phyloP scores from a whole-genome alignment of 1,140 invertebrate genomes.

The Helicoverpa armigera region DNA sequence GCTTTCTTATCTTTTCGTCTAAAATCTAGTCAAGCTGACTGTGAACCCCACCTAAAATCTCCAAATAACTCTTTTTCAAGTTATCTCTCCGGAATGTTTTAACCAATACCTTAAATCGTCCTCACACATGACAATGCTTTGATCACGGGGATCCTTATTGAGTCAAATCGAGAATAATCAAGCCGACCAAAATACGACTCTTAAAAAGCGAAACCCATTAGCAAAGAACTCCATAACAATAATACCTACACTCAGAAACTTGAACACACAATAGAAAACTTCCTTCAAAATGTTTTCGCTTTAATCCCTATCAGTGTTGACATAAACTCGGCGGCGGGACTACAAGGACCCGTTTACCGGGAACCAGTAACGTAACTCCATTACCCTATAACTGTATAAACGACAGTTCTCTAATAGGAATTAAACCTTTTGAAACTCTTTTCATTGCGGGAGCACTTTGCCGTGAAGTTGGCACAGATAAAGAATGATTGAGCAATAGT shows the following conservation, averaged over 20 bases:
- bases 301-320: conserved; percentile 40
- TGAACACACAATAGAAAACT: conserved; percentile 25
- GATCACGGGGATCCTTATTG: too few species aligned
- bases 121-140: too few species aligned
- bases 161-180: too few species aligned
- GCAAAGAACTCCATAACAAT: background rate
- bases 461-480: conserved; percentile 17
- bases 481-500: conserved; percentile 31
- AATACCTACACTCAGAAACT: conserved; percentile 11
- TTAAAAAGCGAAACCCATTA: conserved; percentile 7
- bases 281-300: conserved; percentile 30
- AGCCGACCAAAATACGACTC: background rate
- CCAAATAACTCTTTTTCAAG: too few species aligned
- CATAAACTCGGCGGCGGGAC: conserved; percentile 28
- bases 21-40: too few species aligned
- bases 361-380: conserved; percentile 31
- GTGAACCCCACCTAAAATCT: too few species aligned
- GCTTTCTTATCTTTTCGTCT: too few species aligned
- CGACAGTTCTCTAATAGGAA: conserved; percentile 44
- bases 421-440: conserved; percentile 47
- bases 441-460: conserved; percentile 32
- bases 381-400: conserved; percentile 44
- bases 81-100: too few species aligned
- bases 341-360: conserved; percentile 36
- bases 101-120: too few species aligned